Evolutionary conservation across 2,888 invertebrate species (phyloP), one percentile per base, ranked within the genome.

Genomic region (Bruchidius siliquastri): DNA sequence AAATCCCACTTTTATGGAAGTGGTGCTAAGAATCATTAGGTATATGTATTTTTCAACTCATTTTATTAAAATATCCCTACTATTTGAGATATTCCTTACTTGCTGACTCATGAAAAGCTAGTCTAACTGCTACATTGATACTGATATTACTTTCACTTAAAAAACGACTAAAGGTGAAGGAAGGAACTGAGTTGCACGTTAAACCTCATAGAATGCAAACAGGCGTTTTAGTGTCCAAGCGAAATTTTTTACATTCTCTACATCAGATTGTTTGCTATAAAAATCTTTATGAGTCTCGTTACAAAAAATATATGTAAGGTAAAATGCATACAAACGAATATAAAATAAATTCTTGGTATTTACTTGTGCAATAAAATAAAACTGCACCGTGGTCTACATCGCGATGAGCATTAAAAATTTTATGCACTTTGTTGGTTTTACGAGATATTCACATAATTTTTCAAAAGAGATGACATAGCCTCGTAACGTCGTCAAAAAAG

Each of bases 311-410:
- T 49, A 49, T 49, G 49, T 49, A 49, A 49, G 49, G 49, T 49
- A 49, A 18, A 49, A 49, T 49, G 2, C 49, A 49, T 49, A 49
- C 49, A 49, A 8, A 13, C 67, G 73, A 72, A 73, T 71, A 73
- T 71, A 69, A 75, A 75, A 72, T 73, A 72, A 49, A 71, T 72
- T 75, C 69, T 20, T 21, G 21, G 72, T 73, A 75, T 75, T 72
- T 71, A 71, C 49, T 1, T 13, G 49, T 71, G 73, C 67, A 70
- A 69, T 72, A 70, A 75, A 72, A 73, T 71, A 71, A 73, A 69
- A 67, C 72, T 49, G 49, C 49, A 49, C 13, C 49, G 18, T 49
- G 49, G 49, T 13, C 49, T 49, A 49, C 49, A 49, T 49, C 49
- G 18, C 8, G 49, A 49, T 49, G 49, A 13, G 49, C 49, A 49